Percentiles rank a stretch among this genome's conserved stretches.
Evolutionary conservation across 1,140 invertebrate genomes (phyloP).

Genomic region (Drosophila nebulosa): DNA sequence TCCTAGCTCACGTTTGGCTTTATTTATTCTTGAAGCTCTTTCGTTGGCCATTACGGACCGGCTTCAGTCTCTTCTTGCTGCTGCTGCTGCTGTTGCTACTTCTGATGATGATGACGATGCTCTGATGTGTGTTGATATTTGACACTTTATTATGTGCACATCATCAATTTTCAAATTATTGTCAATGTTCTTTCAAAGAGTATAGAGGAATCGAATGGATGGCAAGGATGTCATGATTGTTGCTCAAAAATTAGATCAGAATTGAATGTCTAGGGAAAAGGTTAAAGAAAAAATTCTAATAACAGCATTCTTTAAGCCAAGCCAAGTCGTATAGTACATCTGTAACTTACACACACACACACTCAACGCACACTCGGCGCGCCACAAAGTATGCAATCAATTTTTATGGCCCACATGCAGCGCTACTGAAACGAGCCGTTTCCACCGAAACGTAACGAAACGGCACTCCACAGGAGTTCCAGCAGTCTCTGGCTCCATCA

Average conservation of each 20-base stretch:
- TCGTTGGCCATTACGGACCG: slow-evolving; percentile 30
- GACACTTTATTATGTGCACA: slow-evolving; percentile 72
- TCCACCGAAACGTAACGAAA: background rate
- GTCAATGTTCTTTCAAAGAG: slow-evolving; percentile 12
- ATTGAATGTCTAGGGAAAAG: background rate
- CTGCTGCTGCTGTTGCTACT: slow-evolving; percentile 11
- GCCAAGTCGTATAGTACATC: too few species aligned
- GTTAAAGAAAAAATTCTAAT: background rate
- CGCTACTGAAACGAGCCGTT: slow-evolving; percentile 4
- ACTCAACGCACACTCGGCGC: slow-evolving; percentile 40
- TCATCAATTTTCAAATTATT: slow-evolving; percentile 72
- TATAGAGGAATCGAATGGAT: background rate
- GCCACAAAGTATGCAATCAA: slow-evolving; percentile 72
- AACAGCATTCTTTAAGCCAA: background rate
- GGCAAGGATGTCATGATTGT: background rate
- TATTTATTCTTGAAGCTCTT: slow-evolving; percentile 49
- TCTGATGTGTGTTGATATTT: slow-evolving; percentile 65
- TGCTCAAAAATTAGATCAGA: background rate
- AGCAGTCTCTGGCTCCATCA: too few species aligned
- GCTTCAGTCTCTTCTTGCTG: background rate
- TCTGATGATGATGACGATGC: slow-evolving; percentile 31
- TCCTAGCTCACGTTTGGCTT: slow-evolving; percentile 40
- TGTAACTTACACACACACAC: background rate
- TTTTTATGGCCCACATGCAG: slow-evolving; percentile 70
- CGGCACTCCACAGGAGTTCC: slow-evolving; percentile 19